A percentile compares a stretch with the other conserved stretches of the same genome.
Evolutionary conservation across 2,113 vertebrate genomes (phyloP).

Genomic region (Sinosuthora webbiana): DNA sequence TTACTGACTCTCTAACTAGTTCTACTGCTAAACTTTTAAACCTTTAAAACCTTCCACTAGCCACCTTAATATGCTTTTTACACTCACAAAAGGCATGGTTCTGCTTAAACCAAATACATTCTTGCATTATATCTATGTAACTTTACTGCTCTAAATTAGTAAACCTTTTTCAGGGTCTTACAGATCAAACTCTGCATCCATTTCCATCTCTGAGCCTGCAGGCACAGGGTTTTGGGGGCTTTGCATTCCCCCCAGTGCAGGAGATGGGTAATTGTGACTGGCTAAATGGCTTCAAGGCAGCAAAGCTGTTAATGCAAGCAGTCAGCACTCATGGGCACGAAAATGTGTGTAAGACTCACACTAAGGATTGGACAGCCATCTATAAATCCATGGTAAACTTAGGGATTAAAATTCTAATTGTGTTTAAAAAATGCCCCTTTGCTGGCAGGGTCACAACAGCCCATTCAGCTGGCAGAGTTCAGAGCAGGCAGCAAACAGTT

Average conservation of each 20-base stretch:
- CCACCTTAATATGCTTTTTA: neutral
- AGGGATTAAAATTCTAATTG: neutral
- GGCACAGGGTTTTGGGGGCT: neutral
- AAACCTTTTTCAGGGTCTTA: neutral
- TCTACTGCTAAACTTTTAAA: neutral
- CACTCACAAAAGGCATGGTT: neutral
- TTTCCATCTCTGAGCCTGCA: neutral
- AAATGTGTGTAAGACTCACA: neutral
- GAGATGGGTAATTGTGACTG: neutral
- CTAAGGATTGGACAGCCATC: neutral
- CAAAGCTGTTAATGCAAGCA: neutral
- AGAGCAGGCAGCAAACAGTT: neutral
- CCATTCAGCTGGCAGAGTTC: neutral
- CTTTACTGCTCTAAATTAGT: neutral
- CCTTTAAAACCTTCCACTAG: neutral
- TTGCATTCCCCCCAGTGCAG: neutral
- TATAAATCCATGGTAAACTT: neutral
- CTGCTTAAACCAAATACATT: neutral
- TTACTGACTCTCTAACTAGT: neutral
- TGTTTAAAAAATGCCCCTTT: neutral
- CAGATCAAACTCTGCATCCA: neutral
- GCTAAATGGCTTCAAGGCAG: neutral
- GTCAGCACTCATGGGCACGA: rapidly evolving
- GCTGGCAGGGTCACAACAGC: neutral
- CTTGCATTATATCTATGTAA: neutral